A percentile compares a stretch with the other conserved stretches of the same genome.
These are phyloP conservation scores for Camelus dromedarius DNA, from an alignment of 2,113 vertebrate species.

Conservation along the genomic window DNA sequence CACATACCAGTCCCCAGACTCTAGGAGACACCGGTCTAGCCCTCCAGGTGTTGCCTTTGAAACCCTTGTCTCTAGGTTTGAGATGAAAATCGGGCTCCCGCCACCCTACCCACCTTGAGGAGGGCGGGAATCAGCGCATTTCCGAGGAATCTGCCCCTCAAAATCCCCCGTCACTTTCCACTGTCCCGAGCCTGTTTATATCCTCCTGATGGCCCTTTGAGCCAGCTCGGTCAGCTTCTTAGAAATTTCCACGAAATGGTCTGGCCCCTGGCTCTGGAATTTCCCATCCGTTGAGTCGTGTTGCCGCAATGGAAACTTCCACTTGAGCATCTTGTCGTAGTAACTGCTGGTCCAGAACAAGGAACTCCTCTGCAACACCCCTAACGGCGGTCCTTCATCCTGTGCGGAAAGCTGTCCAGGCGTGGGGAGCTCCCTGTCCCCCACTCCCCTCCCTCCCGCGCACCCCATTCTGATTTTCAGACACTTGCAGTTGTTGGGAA, in stretches of 20 bases:
- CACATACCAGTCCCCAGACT: background rate
- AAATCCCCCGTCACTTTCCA: background rate
- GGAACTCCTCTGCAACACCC: background rate
- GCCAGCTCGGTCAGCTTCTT: background rate
- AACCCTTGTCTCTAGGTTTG: background rate
- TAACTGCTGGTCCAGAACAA: background rate
- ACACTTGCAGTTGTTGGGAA: background rate
- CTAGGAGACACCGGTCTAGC: background rate
- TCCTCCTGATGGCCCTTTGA: background rate
- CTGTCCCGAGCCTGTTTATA: background rate
- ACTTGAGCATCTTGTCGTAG: background rate
- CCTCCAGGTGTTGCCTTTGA: background rate
- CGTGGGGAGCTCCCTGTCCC: background rate
- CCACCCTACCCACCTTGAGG: background rate
- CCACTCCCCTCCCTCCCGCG: too few species aligned
- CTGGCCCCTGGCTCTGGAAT: slow-evolving; percentile 53
- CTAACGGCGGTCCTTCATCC: background rate
- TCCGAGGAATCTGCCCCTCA: background rate
- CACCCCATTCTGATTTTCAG: background rate
- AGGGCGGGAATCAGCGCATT: background rate
- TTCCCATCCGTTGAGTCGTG: slow-evolving; percentile 52
- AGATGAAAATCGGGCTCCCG: background rate
- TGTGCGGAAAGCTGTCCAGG: background rate
- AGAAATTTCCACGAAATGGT: slow-evolving; percentile 20
- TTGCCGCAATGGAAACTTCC: slow-evolving; percentile 52